phyloP scores from a whole-genome alignment of 2,888 invertebrate genomes.

The Gisinianus flammeolus region DNA sequence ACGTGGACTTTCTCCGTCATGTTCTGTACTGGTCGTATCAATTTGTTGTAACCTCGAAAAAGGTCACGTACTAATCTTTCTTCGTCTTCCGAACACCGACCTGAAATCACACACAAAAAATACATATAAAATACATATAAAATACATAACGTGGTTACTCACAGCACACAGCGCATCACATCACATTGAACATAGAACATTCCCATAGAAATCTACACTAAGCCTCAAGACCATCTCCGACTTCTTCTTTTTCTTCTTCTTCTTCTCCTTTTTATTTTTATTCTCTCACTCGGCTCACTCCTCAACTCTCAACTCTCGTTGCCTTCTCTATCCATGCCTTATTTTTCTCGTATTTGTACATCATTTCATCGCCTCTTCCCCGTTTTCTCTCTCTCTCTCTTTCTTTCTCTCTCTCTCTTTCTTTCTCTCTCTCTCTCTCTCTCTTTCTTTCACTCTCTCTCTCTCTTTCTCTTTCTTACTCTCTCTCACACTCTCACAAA shows the following conservation, averaged over 20 bases:
- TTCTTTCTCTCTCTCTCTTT: not conserved
- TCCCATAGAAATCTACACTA: not conserved
- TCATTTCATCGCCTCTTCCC: slow-evolving; percentile 21
- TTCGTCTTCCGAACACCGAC: slow-evolving; percentile 90
- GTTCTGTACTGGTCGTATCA: slow-evolving; percentile 96
- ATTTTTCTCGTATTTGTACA: slow-evolving; percentile 27
- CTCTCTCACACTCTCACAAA: not conserved
- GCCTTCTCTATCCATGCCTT: not conserved
- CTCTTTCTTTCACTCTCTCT: not conserved
- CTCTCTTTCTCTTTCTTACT: not conserved
- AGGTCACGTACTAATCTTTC: slow-evolving; percentile 93
- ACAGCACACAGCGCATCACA: too few species aligned
- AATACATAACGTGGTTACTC: not conserved
- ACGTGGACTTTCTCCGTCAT: slow-evolving; percentile 98
- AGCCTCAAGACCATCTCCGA: too few species aligned
- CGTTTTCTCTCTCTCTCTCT: not conserved
- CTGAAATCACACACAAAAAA: slow-evolving; percentile 60
- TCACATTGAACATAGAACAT: not conserved
- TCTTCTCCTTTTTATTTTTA: not conserved
- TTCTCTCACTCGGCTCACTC: too few species aligned
- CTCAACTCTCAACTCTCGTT: too few species aligned
- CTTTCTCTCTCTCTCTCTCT: not conserved
- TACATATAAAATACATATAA: not conserved
- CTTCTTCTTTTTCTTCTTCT: not conserved
- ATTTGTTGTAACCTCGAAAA: slow-evolving; percentile 97